These are phyloP conservation scores for Stichopus chloronotus DNA, from an alignment of 35 echinoderm and acorn worm species.

Conservation along the genomic window DNA sequence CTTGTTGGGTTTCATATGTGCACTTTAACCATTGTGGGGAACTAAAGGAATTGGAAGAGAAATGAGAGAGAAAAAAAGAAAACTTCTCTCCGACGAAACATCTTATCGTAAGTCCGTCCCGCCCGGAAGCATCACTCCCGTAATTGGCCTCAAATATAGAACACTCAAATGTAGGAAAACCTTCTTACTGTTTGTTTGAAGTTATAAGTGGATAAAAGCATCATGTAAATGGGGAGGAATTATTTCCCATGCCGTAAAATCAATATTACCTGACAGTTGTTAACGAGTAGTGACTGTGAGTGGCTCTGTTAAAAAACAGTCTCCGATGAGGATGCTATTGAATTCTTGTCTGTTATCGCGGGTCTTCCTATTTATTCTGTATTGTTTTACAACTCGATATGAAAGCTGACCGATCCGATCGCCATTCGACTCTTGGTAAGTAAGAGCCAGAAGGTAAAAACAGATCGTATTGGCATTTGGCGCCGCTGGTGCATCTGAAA, in stretches of 20 bases:
- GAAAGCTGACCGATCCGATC: constrained; percentile 51
- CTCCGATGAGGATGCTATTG: constrained; percentile 39
- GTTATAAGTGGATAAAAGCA: constrained; percentile 58
- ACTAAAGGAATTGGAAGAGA: too few species aligned
- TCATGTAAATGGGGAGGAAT: constrained; percentile 55
- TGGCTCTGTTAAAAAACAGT: constrained; percentile 38
- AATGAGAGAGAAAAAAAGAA: too few species aligned
- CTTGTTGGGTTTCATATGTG: too few species aligned
- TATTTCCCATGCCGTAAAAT: constrained; percentile 54
- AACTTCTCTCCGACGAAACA: neutral
- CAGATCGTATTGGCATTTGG: constrained; percentile 51
- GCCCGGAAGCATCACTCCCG: constrained; percentile 49
- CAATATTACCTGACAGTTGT: constrained; percentile 54
- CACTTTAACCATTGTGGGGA: too few species aligned
- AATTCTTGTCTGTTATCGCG: constrained; percentile 14
- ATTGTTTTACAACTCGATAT: constrained; percentile 52
- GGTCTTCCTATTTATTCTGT: constrained; percentile 49
- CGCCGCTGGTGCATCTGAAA: constrained; percentile 38
- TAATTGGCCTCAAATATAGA: constrained; percentile 58
- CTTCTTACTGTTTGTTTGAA: constrained; percentile 54
- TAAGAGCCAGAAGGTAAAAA: constrained; percentile 24
- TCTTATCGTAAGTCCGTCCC: constrained; percentile 25
- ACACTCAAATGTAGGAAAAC: constrained; percentile 47
- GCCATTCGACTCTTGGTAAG: constrained; percentile 46
- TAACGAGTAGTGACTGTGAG: constrained; percentile 50